These are phyloP conservation scores for Sarcophilus harrisii DNA, from an alignment of 2,797 vertebrate species.

Conservation along the genomic window DNA sequence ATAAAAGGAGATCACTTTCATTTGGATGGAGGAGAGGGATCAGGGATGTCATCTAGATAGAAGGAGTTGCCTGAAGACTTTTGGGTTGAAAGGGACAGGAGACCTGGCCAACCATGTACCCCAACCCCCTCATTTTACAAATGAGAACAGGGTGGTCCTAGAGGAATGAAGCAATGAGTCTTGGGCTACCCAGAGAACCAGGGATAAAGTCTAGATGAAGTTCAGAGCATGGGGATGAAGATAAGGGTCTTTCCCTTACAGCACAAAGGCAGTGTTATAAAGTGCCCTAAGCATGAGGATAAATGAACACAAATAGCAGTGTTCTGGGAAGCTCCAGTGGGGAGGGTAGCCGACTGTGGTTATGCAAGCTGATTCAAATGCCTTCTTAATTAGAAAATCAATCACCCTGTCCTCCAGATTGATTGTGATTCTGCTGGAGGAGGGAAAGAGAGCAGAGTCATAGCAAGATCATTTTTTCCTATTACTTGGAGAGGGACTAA, in stretches of 20 bases:
- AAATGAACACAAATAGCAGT: constrained; percentile 77
- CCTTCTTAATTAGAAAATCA: constrained; percentile 87
- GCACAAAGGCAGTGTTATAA: constrained; percentile 24
- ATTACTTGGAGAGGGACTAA: constrained; percentile 82
- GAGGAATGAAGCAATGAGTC: neutral
- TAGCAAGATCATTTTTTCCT: constrained; percentile 85
- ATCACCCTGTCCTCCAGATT: constrained; percentile 84
- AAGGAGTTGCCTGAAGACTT: neutral
- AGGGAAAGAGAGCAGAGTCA: constrained; percentile 83
- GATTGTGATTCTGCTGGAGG: constrained; percentile 80
- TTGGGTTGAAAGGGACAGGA: neutral
- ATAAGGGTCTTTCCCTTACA: constrained; percentile 24
- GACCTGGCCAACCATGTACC: neutral
- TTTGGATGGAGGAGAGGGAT: neutral
- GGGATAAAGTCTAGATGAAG: neutral
- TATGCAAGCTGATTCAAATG: constrained; percentile 83
- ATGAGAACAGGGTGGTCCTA: neutral
- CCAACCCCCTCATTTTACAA: neutral
- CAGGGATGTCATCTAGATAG: neutral
- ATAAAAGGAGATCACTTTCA: neutral
- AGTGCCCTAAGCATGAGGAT: constrained; percentile 58
- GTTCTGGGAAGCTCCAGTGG: constrained; percentile 78
- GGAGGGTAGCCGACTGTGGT: constrained; percentile 80
- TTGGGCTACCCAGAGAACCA: neutral
- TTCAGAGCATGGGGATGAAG: neutral